These are phyloP conservation scores for Cirrhinus mrigala DNA, from an alignment of 2,797 vertebrate genomes.

Conservation along the genomic window DNA sequence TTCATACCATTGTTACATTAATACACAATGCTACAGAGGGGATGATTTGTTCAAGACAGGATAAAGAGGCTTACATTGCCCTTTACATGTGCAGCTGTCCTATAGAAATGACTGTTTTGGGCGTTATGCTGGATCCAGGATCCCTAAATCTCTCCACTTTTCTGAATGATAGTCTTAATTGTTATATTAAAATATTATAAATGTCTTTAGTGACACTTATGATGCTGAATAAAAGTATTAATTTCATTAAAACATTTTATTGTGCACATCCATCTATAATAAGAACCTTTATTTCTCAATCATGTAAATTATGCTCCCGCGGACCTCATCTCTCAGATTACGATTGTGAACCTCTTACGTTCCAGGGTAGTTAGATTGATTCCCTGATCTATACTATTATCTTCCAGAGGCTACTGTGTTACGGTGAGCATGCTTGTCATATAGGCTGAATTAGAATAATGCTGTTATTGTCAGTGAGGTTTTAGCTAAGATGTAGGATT, in stretches of 20 bases:
- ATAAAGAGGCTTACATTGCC: conserved; percentile 1
- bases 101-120: background rate
- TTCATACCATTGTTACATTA: conserved; percentile 1
- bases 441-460: conserved; percentile 44
- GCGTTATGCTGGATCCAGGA: background rate
- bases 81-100: background rate
- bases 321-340: conserved; percentile 1
- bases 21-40: background rate
- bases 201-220: background rate
- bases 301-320: background rate
- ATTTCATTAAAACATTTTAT: background rate
- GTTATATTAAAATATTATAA: background rate
- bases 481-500: conserved; percentile 48
- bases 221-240: background rate
- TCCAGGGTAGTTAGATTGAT: conserved; percentile 20
- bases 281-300: background rate
- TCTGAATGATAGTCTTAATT: background rate
- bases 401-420: background rate
- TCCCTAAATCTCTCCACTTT: conserved; percentile 3
- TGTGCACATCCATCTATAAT: background rate
- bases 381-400: conserved; percentile 17
- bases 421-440: background rate
- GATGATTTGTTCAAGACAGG: conserved; percentile 12
- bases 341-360: background rate
- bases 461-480: conserved; percentile 32